phyloP scores from a whole-genome alignment of 2,888 invertebrate species.

The Hypselothyrea guttata region DNA sequence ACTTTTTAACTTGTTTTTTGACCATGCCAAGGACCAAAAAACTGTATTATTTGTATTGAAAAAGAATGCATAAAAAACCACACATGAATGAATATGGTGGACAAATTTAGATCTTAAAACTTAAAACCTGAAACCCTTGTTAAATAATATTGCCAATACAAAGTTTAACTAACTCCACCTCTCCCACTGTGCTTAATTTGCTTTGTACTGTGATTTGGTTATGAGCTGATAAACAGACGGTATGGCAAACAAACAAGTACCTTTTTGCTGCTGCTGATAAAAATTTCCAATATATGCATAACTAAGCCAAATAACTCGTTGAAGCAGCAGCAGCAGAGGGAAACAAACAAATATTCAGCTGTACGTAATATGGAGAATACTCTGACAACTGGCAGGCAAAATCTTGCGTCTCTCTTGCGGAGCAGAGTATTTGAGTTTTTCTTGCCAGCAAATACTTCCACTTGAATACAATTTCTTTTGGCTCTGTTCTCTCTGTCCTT shows the following conservation, averaged over 20 bases:
- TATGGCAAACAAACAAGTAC: neutral
- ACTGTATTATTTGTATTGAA: too few relatives aligned
- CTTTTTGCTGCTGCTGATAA: slow-evolving; percentile 9
- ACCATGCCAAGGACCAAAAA: too few relatives aligned
- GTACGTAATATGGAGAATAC: neutral
- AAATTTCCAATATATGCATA: slow-evolving; percentile 45
- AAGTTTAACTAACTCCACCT: too few relatives aligned
- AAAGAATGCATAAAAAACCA: too few relatives aligned
- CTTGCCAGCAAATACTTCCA: slow-evolving; percentile 48
- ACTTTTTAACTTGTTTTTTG: too few relatives aligned
- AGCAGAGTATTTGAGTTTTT: slow-evolving; percentile 36
- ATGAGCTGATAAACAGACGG: slow-evolving; percentile 27
- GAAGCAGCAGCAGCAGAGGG: neutral
- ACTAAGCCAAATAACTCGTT: slow-evolving; percentile 28
- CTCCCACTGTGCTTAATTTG: slow-evolving; percentile 13
- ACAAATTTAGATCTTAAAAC: too few relatives aligned
- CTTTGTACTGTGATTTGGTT: neutral
- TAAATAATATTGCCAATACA: too few relatives aligned
- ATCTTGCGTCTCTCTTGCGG: slow-evolving; percentile 38
- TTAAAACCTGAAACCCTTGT: too few relatives aligned
- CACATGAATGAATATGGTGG: too few relatives aligned
- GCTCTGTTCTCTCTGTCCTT: neutral
- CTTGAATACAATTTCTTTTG: slow-evolving; percentile 56
- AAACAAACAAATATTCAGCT: slow-evolving; percentile 23
- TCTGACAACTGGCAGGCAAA: slow-evolving; percentile 11